Evolutionary conservation across 2,888 invertebrate genomes (phyloP), one percentile per base, ranked within the genome.

Genomic region (Meandrusa payeni): DNA sequence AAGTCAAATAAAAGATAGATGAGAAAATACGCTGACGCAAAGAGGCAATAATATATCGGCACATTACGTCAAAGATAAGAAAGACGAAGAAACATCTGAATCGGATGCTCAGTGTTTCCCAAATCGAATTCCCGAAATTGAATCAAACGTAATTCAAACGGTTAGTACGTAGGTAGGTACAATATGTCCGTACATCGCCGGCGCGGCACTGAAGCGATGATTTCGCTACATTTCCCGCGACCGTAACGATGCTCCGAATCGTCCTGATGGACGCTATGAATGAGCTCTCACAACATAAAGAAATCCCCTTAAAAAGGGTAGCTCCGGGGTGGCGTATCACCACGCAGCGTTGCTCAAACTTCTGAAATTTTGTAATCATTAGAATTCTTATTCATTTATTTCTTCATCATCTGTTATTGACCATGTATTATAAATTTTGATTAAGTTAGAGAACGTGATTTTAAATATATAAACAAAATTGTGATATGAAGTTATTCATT

Each of bases 251-350:
- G 76, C 80, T 77, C 77, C 78, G 89, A 90, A 90, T 90, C 83
- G 90, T 86, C 89, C 88, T 90, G 90, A 90, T 90, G 90, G 90
- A 90, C 90, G 89, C 89, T 88, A 82, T 76, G 82, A 89, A 89
- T 89, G 89, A 89, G 85, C 88, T 88, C 86, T 86, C 86, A 87
- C 82, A 82, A 83, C 88, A 86, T 87, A 86, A 88, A 88, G 88
- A 86, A 88, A 88, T 85, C 85, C 87, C 85, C 86, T 86, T 85
- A 86, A 86, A 86, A 87, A 86, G 86, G 87, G 85, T 85, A 85
- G 76, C 81, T 68, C 65, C 69, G 70, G 83, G 81, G 79, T 76
- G 73, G 77, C 74, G 74, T 72, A 73, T 71, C 56, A 55, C 36
- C 54, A 47, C 22, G 4, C 59, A 51, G 54, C 1, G 60, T 37